phyloP scores from a whole-genome alignment of 2,888 invertebrate genomes.

The Linyphia triangularis region DNA sequence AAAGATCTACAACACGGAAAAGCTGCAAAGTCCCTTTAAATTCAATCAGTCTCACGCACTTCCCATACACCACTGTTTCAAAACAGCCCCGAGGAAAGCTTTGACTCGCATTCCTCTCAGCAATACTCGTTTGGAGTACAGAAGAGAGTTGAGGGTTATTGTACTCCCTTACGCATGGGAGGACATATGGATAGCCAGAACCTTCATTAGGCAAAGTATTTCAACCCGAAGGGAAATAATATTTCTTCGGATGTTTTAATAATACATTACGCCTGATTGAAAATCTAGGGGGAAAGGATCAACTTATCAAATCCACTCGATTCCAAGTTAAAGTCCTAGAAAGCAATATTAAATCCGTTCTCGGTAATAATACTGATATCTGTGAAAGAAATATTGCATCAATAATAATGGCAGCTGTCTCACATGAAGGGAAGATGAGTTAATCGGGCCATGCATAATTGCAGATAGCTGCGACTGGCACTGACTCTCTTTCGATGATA shows the following conservation, averaged over 20 bases:
- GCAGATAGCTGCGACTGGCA: conserved; percentile 19
- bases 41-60: not conserved
- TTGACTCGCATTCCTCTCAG: not conserved
- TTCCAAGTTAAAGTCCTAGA: conserved; percentile 12
- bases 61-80: not conserved
- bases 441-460: conserved; percentile 46
- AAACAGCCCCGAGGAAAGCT: not conserved
- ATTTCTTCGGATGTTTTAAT: conserved; percentile 40
- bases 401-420: conserved; percentile 58
- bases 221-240: conserved; percentile 12
- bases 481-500: conserved; percentile 3
- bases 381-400: conserved; percentile 54
- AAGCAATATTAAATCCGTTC: conserved; percentile 39
- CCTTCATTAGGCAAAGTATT: conserved; percentile 38
- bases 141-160: not conserved
- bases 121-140: not conserved
- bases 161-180: not conserved
- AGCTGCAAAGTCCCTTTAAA: not conserved
- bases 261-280: conserved; percentile 53
- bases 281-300: conserved; percentile 10
- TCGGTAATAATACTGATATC: conserved; percentile 49
- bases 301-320: conserved; percentile 34
- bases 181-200: not conserved
- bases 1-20: not conserved
- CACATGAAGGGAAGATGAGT: conserved; percentile 44